Conservation (phyloP, 2,888 invertebrate species). For the Ophion costatus region DNA sequence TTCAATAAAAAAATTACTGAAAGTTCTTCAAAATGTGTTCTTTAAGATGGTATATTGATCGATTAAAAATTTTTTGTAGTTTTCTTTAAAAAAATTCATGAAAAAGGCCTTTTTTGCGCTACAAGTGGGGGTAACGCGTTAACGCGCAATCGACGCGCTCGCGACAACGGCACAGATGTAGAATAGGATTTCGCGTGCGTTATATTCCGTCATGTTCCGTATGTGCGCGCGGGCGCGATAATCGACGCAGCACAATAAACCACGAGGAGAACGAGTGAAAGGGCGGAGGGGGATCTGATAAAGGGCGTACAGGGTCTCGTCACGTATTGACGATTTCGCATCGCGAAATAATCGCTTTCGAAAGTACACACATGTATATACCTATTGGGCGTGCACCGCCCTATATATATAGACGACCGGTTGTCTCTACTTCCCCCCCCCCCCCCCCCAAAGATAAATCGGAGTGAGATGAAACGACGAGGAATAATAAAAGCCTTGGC, state of each 20-base stretch:
- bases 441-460: constrained; percentile 41
- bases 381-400: not conserved
- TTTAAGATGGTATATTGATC: too few relatives aligned
- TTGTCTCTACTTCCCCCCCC: not conserved
- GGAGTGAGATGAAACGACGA: constrained; percentile 33
- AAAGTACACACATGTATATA: not conserved
- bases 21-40: too few relatives aligned
- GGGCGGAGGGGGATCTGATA: constrained; percentile 13
- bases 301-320: constrained; percentile 25
- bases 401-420: not conserved
- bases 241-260: too few relatives aligned
- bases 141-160: not conserved
- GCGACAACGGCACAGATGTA: not conserved
- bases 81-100: too few relatives aligned
- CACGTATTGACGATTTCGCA: constrained; percentile 38
- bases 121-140: too few relatives aligned
- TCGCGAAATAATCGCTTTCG: constrained; percentile 41
- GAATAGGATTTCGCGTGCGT: too few relatives aligned
- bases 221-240: too few relatives aligned
- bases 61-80: too few relatives aligned
- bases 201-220: too few relatives aligned
- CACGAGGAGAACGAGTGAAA: not conserved
- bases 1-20: too few relatives aligned
- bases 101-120: too few relatives aligned
- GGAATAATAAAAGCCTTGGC: constrained; percentile 42